Conservation (phyloP, 1,140 invertebrate species). For the Liolophura sinensis region DNA sequence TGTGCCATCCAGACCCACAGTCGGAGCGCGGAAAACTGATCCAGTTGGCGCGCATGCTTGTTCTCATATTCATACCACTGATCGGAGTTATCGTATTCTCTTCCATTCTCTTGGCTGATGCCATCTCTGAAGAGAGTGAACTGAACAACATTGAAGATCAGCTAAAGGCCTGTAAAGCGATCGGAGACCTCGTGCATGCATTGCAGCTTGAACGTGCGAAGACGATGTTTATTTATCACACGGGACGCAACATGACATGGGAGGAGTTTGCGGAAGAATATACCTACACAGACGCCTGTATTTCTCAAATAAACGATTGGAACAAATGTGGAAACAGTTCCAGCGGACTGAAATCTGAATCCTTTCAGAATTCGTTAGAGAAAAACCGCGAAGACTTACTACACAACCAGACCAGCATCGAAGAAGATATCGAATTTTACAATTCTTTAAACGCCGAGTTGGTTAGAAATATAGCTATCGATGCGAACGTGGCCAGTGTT, state of each 20-base stretch:
- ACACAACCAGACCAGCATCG: too few relatives aligned
- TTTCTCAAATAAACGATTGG: too few relatives aligned
- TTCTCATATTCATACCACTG: conserved; percentile 10
- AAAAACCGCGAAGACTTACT: too few relatives aligned
- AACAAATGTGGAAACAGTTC: too few relatives aligned
- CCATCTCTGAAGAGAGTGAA: background rate
- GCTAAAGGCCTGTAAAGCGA: conserved; percentile 2
- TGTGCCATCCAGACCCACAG: conserved; percentile 5
- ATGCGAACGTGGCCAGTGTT: background rate
- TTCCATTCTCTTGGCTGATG: background rate
- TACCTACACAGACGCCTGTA: too few relatives aligned
- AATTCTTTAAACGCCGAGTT: too few relatives aligned
- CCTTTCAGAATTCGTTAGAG: too few relatives aligned
- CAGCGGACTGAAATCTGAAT: too few relatives aligned
- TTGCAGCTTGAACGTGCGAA: conserved; percentile 18
- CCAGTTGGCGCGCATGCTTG: conserved; percentile 8
- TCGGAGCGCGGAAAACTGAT: conserved; percentile 14
- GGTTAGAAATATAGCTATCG: too few relatives aligned
- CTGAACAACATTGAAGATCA: conserved; percentile 1
- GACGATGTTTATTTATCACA: conserved; percentile 11
- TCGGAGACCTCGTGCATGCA: conserved; percentile 13
- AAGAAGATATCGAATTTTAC: too few relatives aligned
- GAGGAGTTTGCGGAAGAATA: too few relatives aligned
- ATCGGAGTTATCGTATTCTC: conserved; percentile 1
- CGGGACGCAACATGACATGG: background rate